Evolutionary conservation across 2,888 invertebrate genomes (phyloP), one percentile per base, ranked within the genome.

Genomic region (Nymphalis c-album): DNA sequence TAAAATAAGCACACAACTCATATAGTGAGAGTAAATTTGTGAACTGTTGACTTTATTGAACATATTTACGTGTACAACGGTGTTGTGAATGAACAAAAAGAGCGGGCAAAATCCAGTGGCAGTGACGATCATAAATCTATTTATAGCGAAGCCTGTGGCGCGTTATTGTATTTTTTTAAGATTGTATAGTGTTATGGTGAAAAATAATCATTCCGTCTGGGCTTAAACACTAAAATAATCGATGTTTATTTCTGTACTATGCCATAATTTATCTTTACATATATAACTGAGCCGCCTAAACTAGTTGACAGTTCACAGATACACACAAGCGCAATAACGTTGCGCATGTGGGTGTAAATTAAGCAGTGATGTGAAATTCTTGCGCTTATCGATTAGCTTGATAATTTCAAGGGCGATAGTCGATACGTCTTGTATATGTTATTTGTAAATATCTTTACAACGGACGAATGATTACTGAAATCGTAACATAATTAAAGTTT

Each of bases 331-430:
- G n/a, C 72, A 60, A 73, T 60, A 64, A 40, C 65, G 71, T 3
- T 84, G 85, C 84, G 86, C 84, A 85, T 84, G 90, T 91, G 85
- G 89, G 87, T 71, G 85, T 83, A 71, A 63, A 73, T 67, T 69
- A 75, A 69, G 67, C 70, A 91, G 90, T 90, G 90, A 90, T 90
- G 90, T 88, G 86, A 89, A 88, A 80, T 89, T 87, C 85, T 85
- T 88, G 79, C 78, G 83, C 84, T 89, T 91, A 91, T 91, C 91
- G 91, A 91, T 90, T 89, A 84, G 80, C 78, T 80, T 86, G 88
- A 88, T 88, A 84, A 88, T 82, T 88, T 88, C 90, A 90, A 91
- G 90, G 90, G 76, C 89, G 80, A 70, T 71, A 67, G 73, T 77
- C 71, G 73, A 78, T 77, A 78, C 75, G 68, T 70, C 64, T 75